Evolutionary conservation across 2,797 vertebrate genomes (phyloP).

Genomic region (Prunella strophiata): DNA sequence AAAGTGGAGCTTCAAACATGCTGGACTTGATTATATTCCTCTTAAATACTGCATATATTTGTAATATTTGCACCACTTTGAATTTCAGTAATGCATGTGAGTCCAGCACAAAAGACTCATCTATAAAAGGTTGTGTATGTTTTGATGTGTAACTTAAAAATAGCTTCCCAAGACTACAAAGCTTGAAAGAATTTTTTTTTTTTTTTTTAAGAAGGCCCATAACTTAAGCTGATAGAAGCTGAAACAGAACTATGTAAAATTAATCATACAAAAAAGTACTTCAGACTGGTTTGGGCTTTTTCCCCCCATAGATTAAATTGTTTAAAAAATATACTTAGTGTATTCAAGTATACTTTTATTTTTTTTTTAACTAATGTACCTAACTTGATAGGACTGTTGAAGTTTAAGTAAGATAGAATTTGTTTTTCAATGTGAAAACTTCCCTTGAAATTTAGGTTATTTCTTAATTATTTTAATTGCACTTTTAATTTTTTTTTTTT

Average conservation of each 20-base stretch:
- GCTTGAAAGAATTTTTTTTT: background rate
- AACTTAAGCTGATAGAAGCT: background rate
- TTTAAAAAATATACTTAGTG: background rate
- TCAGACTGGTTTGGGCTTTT: background rate
- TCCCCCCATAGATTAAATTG: accelerated
- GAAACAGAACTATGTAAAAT: background rate
- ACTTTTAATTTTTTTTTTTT: background rate
- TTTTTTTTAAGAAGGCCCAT: background rate
- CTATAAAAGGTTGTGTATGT: background rate
- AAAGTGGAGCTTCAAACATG: background rate
- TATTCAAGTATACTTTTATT: background rate
- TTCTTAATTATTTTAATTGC: background rate
- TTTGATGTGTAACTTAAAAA: background rate
- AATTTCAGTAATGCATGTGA: background rate
- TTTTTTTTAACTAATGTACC: background rate
- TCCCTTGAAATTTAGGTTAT: background rate
- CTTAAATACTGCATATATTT: background rate
- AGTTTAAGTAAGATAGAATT: background rate
- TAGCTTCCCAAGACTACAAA: background rate
- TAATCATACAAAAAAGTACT: background rate
- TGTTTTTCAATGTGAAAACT: background rate
- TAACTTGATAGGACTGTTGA: background rate
- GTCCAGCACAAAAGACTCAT: background rate
- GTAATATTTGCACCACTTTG: background rate
- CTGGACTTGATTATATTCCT: background rate